Percentiles rank a stretch among this genome's conserved stretches.
phyloP scores from a whole-genome alignment of 1,140 invertebrate species.

The Bombus superbus region DNA sequence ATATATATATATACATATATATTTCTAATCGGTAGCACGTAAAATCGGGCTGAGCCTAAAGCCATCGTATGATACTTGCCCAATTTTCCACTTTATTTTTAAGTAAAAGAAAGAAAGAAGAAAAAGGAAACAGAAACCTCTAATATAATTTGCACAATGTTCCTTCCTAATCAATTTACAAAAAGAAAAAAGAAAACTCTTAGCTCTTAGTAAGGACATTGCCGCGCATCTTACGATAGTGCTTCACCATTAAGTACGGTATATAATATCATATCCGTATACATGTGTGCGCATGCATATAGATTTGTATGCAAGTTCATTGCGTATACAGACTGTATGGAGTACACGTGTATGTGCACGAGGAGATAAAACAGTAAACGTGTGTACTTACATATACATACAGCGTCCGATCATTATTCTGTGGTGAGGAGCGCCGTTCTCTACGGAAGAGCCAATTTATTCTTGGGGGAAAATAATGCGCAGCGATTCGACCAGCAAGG shows the following conservation, averaged over 20 bases:
- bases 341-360: constrained; percentile 57
- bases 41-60: constrained; percentile 58
- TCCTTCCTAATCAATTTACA: constrained; percentile 62
- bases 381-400: constrained; percentile 57
- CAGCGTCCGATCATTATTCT: constrained; percentile 67
- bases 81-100: constrained; percentile 59
- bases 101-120: constrained; percentile 36
- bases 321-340: constrained; percentile 51
- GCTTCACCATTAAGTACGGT: constrained; percentile 66
- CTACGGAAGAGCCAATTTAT: constrained; percentile 15
- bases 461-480: constrained; percentile 54
- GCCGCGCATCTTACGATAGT: constrained; percentile 62
- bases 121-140: constrained; percentile 17
- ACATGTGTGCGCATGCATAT: constrained; percentile 65
- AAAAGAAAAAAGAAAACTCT: constrained; percentile 16
- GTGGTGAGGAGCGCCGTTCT: constrained; percentile 52
- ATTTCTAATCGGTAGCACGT: constrained; percentile 45
- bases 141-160: constrained; percentile 67
- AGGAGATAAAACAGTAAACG: not conserved
- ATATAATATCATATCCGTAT: constrained; percentile 70
- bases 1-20: not conserved
- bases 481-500: constrained; percentile 49
- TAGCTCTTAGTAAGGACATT: constrained; percentile 65
- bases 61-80: constrained; percentile 59
- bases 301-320: constrained; percentile 44